These are phyloP conservation scores for Chaetorhynchus papuensis DNA, from an alignment of 2,113 vertebrate genomes.

Conservation along the genomic window DNA sequence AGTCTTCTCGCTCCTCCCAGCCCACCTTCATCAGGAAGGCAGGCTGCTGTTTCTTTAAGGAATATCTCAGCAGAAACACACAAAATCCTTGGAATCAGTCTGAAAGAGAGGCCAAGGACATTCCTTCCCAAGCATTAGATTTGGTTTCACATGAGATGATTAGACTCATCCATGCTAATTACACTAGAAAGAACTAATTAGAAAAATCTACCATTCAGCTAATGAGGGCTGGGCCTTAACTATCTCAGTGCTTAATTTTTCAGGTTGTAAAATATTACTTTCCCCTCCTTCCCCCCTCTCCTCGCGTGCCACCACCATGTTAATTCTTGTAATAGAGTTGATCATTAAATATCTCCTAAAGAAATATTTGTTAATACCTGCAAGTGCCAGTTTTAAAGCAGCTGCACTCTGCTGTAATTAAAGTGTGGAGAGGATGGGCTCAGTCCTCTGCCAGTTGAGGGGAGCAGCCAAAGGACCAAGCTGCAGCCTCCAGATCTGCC, in stretches of 20 bases:
- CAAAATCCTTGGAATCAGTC: constrained; percentile 70
- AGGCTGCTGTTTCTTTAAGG: constrained; percentile 47
- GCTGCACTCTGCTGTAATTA: background rate
- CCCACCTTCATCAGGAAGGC: background rate
- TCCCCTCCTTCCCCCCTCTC: constrained; percentile 39
- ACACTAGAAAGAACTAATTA: constrained; percentile 97
- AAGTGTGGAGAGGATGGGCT: background rate
- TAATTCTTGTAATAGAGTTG: constrained; percentile 50
- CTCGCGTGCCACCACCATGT: constrained; percentile 17
- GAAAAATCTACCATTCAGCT: constrained; percentile 91
- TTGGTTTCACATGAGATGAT: constrained; percentile 96
- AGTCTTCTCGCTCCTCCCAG: background rate
- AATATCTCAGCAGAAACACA: constrained; percentile 24
- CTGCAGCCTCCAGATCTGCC: background rate
- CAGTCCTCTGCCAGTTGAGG: background rate
- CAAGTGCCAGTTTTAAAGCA: background rate
- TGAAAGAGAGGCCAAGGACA: constrained; percentile 94
- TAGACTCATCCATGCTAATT: constrained; percentile 94
- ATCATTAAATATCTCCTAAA: constrained; percentile 60
- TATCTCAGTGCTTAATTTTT: constrained; percentile 83
- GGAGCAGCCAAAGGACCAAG: background rate
- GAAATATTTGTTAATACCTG: constrained; percentile 38
- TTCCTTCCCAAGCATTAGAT: constrained; percentile 89
- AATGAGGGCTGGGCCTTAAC: constrained; percentile 92
- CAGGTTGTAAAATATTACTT: constrained; percentile 73